These are phyloP conservation scores for Theocolax elegans DNA, from an alignment of 1,140 invertebrate genomes.

Conservation along the genomic window DNA sequence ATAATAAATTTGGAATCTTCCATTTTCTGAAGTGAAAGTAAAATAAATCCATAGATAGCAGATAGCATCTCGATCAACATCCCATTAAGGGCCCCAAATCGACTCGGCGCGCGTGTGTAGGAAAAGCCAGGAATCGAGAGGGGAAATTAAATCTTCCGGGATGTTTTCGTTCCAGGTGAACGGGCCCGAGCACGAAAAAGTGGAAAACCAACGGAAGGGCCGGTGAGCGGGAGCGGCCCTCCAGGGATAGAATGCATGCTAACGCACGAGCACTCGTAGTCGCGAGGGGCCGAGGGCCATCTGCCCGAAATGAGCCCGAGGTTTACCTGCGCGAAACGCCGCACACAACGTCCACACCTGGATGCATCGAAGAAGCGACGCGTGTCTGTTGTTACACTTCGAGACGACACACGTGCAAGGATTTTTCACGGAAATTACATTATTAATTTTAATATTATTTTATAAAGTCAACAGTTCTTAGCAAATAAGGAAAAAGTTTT, in stretches of 20 bases:
- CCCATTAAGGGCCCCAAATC: slow-evolving; percentile 7
- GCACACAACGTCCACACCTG: slow-evolving; percentile 19
- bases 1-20: too few species aligned
- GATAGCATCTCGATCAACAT: too few species aligned
- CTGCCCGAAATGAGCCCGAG: slow-evolving; percentile 23
- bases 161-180: slow-evolving; percentile 37
- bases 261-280: neutral
- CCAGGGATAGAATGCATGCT: neutral
- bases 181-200: neutral
- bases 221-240: slow-evolving; percentile 9
- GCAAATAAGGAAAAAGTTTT: too few species aligned
- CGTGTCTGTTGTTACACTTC: neutral
- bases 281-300: slow-evolving; percentile 32
- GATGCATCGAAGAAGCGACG: neutral
- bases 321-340: slow-evolving; percentile 2
- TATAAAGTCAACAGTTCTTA: too few species aligned
- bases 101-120: neutral
- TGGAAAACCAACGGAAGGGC: neutral
- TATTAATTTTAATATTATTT: too few species aligned
- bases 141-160: slow-evolving; percentile 39
- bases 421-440: too few species aligned
- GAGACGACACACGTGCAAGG: too few species aligned
- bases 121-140: slow-evolving; percentile 9
- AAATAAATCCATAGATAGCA: too few species aligned
- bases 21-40: too few species aligned